phyloP scores from a whole-genome alignment of 2,797 vertebrate species.

The Sebastes taczanowskii region DNA sequence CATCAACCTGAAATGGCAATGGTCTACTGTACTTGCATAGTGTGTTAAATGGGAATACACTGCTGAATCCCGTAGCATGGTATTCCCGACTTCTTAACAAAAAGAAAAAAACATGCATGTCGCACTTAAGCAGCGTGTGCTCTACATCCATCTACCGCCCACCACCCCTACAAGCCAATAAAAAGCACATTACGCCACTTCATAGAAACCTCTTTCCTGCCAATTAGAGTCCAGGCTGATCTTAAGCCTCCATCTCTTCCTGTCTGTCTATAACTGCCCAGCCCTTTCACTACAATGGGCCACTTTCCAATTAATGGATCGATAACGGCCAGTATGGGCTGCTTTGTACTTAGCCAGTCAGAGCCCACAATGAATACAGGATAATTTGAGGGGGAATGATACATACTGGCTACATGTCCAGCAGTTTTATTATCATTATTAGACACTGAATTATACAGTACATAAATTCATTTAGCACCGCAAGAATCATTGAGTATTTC shows the following conservation, averaged over 20 bases:
- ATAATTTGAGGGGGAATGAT: constrained; percentile 48
- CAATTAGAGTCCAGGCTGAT: constrained; percentile 85
- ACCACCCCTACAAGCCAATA: constrained; percentile 75
- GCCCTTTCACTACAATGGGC: constrained; percentile 85
- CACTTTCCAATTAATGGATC: constrained; percentile 88
- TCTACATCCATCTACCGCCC: background rate
- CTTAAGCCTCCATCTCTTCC: constrained; percentile 81
- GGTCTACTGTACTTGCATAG: background rate
- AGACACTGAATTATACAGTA: constrained; percentile 30
- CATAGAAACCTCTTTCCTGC: constrained; percentile 81
- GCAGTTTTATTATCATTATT: constrained; percentile 38
- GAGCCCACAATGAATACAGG: constrained; percentile 63
- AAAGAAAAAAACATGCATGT: constrained; percentile 5
- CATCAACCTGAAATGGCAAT: background rate
- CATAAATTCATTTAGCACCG: constrained; percentile 44
- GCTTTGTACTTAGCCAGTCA: constrained; percentile 79
- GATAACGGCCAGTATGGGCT: constrained; percentile 82
- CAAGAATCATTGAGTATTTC: constrained; percentile 18
- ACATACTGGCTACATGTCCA: constrained; percentile 36
- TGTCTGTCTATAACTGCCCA: constrained; percentile 83
- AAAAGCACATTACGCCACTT: constrained; percentile 85
- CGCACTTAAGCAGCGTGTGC: constrained; percentile 20
- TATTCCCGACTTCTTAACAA: background rate
- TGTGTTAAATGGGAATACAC: background rate
- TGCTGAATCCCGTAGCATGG: background rate